phyloP scores from a whole-genome alignment of 2,113 vertebrate species.

The Petroica traversi region DNA sequence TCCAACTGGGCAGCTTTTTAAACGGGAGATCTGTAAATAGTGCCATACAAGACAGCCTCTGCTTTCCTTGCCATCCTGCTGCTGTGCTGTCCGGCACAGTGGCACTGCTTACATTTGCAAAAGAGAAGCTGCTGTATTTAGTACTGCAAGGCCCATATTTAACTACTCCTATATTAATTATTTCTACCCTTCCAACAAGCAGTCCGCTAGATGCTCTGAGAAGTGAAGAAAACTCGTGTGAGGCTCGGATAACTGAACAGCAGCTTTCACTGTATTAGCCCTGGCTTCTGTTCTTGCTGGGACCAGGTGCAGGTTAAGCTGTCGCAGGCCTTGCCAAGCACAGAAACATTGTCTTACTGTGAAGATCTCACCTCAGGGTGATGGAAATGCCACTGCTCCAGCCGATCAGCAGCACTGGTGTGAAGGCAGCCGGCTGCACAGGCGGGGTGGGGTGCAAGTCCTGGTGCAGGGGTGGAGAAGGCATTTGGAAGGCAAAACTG shows the following conservation, averaged over 20 bases:
- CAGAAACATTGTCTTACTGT: fast-evolving
- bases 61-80: neutral
- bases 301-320: neutral
- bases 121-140: slow-evolving; percentile 19
- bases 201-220: neutral
- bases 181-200: neutral
- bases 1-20: neutral
- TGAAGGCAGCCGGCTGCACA: neutral
- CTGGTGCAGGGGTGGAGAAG: neutral
- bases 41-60: neutral
- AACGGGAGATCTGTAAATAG: slow-evolving; percentile 58
- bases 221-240: neutral
- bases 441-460: neutral
- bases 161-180: neutral
- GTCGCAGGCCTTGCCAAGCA: neutral
- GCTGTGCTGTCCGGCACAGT: neutral
- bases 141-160: neutral
- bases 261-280: neutral
- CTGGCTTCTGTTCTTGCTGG: neutral
- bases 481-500: neutral
- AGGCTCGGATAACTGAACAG: neutral
- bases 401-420: fast-evolving
- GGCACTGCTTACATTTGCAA: neutral
- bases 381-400: fast-evolving
- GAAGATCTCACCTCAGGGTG: neutral